A percentile compares a stretch with the other conserved stretches of the same genome.
These are phyloP conservation scores for Sinelater perroti DNA, from an alignment of 2,888 invertebrate genomes.

Conservation along the genomic window DNA sequence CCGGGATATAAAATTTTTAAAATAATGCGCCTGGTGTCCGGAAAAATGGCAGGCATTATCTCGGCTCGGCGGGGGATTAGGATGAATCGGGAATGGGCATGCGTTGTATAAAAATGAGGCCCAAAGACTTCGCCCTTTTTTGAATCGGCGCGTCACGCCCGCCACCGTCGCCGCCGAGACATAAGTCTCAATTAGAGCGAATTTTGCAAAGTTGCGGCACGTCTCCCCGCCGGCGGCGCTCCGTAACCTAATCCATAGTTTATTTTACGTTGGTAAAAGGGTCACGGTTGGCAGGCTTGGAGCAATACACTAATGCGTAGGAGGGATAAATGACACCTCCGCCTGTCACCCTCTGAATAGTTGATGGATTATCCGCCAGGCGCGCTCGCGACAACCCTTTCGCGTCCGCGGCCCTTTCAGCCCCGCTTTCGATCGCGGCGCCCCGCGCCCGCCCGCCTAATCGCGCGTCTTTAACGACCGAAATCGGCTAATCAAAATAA, in stretches of 20 bases:
- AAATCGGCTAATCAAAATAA: slow-evolving; percentile 14
- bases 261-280: slow-evolving; percentile 27
- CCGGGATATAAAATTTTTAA: slow-evolving; percentile 60
- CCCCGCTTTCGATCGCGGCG: slow-evolving; percentile 19
- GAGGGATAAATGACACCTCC: slow-evolving; percentile 56
- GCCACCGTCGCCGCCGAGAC: not conserved
- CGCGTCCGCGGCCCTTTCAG: slow-evolving; percentile 11
- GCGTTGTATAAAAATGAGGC: slow-evolving; percentile 46
- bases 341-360: slow-evolving; percentile 54
- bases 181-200: no score
- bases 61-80: slow-evolving; percentile 58
- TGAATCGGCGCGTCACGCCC: slow-evolving; percentile 17
- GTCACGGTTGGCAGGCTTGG: slow-evolving; percentile 49
- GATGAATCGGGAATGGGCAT: slow-evolving; percentile 44
- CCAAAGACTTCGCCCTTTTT: slow-evolving; percentile 23
- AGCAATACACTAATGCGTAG: slow-evolving; percentile 58
- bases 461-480: slow-evolving; percentile 16
- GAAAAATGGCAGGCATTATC: slow-evolving; percentile 61
- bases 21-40: slow-evolving; percentile 60
- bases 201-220: slow-evolving; percentile 25
- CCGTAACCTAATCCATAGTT: slow-evolving; percentile 31
- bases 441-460: slow-evolving; percentile 6
- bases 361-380: slow-evolving; percentile 55
- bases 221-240: slow-evolving; percentile 3
- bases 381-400: slow-evolving; percentile 48